These are phyloP conservation scores for Steinernema scapterisci DNA, from an alignment of 2,888 invertebrate species.

Conservation along the genomic window DNA sequence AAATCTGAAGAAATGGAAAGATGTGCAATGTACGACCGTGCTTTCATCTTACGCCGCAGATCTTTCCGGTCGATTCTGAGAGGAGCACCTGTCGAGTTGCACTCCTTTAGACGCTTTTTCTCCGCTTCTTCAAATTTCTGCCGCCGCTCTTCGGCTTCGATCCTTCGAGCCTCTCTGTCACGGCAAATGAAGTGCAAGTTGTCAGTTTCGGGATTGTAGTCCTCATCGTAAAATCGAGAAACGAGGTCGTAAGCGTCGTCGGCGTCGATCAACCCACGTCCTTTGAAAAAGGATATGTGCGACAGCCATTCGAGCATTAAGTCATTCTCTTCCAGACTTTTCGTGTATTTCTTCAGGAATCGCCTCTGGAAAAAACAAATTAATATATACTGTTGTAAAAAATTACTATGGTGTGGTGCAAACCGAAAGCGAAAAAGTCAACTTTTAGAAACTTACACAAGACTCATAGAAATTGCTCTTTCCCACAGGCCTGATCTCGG, in stretches of 20 bases:
- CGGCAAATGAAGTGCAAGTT: not conserved
- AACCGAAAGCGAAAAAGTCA: not conserved
- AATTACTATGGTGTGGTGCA: not conserved
- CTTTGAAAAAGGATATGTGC: not conserved
- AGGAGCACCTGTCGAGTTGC: not conserved
- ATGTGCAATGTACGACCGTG: not conserved
- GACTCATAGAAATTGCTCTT: not conserved
- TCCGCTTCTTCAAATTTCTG: constrained; percentile 3
- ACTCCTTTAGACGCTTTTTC: constrained; percentile 13
- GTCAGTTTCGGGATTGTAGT: not conserved
- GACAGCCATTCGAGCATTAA: not conserved
- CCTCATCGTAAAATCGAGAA: not conserved
- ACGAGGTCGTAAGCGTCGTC: constrained; percentile 8
- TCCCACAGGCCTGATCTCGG: not conserved
- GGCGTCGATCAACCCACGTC: not conserved
- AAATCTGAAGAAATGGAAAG: not conserved
- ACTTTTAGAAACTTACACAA: not conserved
- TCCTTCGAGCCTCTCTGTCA: not conserved
- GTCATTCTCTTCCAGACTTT: not conserved
- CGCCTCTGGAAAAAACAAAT: not conserved
- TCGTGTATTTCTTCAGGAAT: not conserved
- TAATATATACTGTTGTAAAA: too few relatives aligned
- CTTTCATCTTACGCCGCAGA: not conserved
- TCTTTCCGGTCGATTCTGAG: not conserved
- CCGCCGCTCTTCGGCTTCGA: constrained; percentile 6